These are phyloP conservation scores for Abramis brama DNA, from an alignment of 2,113 vertebrate genomes.

Conservation along the genomic window DNA sequence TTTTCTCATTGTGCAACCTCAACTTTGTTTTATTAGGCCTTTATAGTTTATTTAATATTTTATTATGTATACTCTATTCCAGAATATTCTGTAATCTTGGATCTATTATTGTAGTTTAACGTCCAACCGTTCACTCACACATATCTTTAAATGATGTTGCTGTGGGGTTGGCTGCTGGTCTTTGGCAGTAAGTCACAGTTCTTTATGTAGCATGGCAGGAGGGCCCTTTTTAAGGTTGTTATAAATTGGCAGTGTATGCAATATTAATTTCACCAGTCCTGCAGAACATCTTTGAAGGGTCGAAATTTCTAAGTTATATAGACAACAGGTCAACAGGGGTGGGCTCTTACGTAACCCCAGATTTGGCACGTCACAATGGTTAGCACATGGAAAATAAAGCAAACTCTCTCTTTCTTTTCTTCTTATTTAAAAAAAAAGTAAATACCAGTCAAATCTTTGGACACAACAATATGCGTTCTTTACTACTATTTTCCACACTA, in stretches of 20 bases:
- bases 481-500: neutral
- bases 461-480: neutral
- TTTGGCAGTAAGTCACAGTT: constrained; percentile 8
- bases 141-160: constrained; percentile 31
- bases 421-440: neutral
- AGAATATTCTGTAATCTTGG: constrained; percentile 33
- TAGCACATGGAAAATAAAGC: constrained; percentile 24
- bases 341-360: constrained; percentile 14
- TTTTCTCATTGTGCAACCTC: constrained; percentile 18
- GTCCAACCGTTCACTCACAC: constrained; percentile 1
- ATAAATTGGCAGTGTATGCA: neutral
- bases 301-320: neutral
- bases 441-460: neutral
- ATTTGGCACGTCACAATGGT: neutral
- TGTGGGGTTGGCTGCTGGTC: constrained; percentile 22
- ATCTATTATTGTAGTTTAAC: constrained; percentile 9
- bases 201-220: constrained; percentile 19
- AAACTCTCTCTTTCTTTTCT: neutral
- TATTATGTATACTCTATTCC: neutral
- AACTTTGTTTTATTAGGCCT: neutral
- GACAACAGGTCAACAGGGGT: constrained; percentile 16
- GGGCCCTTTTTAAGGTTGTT: constrained; percentile 23
- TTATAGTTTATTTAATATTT: constrained; percentile 1
- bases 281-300: constrained; percentile 4
- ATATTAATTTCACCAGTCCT: constrained; percentile 39